These are phyloP conservation scores for Ailurus styani DNA, from an alignment of 2,113 vertebrate species.

Conservation along the genomic window DNA sequence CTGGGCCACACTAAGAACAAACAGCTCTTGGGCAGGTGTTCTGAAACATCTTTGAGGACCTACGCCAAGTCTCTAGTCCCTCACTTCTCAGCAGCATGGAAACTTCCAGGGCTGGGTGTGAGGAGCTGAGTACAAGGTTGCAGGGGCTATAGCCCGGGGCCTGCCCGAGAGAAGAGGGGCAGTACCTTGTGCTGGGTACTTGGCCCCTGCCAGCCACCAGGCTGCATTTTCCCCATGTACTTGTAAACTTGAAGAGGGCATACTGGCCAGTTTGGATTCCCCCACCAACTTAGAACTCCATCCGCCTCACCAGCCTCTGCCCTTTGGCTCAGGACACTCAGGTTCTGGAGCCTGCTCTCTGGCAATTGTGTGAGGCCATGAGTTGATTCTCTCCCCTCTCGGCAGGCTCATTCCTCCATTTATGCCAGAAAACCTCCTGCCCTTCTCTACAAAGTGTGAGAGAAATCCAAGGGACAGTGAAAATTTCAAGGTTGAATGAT, in stretches of 20 bases:
- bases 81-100: background rate
- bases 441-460: background rate
- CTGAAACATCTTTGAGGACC: background rate
- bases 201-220: fast-evolving
- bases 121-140: background rate
- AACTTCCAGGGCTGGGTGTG: background rate
- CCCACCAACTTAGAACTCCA: background rate
- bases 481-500: background rate
- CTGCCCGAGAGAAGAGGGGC: background rate
- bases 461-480: background rate
- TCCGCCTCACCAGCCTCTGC: background rate
- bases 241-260: background rate
- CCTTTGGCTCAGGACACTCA: background rate
- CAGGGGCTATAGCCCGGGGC: background rate
- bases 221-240: background rate
- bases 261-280: background rate
- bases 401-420: background rate
- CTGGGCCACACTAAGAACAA: background rate
- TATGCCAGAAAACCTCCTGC: background rate
- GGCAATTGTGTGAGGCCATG: background rate
- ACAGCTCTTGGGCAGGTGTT: background rate
- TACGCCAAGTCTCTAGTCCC: background rate
- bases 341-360: background rate
- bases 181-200: background rate
- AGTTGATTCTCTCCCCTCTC: background rate